Conservation (phyloP, 1,140 invertebrate genomes). For the Drosophila orena region DNA sequence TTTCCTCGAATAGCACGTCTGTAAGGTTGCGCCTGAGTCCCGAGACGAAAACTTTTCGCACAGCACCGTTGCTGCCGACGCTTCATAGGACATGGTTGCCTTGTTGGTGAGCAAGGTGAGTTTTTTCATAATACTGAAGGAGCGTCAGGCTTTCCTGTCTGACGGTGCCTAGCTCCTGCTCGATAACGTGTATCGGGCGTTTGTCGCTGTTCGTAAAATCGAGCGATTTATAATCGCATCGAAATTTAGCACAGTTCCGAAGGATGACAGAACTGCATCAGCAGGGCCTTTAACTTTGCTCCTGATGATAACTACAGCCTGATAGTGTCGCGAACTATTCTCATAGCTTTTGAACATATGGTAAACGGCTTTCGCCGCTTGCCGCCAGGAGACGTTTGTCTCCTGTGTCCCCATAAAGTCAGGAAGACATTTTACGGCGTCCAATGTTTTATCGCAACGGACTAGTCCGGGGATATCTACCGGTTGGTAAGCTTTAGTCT, state of each 20-base stretch:
- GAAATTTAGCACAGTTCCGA: neutral
- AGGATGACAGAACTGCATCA: neutral
- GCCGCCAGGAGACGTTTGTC: slow-evolving; percentile 12
- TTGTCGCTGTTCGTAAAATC: slow-evolving; percentile 1
- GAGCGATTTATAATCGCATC: neutral
- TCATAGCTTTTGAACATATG: slow-evolving; percentile 12
- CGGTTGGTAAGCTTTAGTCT: too few relatives aligned
- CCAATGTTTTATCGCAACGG: too few relatives aligned
- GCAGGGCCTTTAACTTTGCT: neutral
- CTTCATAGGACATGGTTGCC: neutral
- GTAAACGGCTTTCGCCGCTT: slow-evolving; percentile 6
- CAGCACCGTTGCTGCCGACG: neutral
- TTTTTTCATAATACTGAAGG: neutral
- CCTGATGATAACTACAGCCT: neutral
- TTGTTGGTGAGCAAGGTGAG: neutral
- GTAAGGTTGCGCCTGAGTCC: neutral
- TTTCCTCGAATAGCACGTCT: neutral
- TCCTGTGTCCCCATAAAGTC: neutral
- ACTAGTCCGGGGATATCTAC: too few relatives aligned
- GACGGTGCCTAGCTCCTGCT: neutral
- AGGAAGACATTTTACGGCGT: too few relatives aligned
- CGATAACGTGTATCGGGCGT: neutral
- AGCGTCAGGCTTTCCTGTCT: neutral
- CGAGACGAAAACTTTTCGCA: neutral
- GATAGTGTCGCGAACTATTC: slow-evolving; percentile 9